Percentiles rank a stretch among this genome's conserved stretches.
phyloP scores from a whole-genome alignment of 2,797 vertebrate genomes.

The Tangara arthus region DNA sequence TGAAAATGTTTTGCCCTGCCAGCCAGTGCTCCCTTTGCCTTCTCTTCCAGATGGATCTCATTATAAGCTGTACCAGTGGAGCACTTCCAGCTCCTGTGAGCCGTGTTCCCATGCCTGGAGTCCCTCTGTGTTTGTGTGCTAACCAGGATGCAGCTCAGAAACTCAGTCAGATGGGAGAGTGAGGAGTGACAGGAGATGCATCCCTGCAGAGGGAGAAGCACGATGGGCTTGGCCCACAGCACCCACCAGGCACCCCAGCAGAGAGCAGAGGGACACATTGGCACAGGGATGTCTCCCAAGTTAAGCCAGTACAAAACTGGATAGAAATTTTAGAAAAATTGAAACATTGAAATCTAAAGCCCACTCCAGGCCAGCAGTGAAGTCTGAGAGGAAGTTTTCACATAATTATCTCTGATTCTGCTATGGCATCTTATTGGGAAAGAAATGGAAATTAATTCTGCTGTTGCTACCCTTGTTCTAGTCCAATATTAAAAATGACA shows the following conservation, averaged over 20 bases:
- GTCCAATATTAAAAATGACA: neutral
- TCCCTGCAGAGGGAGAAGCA: neutral
- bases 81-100: neutral
- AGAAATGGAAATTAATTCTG: neutral
- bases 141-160: neutral
- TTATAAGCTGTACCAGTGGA: neutral
- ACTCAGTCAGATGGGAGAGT: neutral
- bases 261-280: neutral
- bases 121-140: neutral
- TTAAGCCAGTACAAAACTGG: neutral
- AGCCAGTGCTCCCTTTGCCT: neutral
- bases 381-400: neutral
- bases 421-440: neutral
- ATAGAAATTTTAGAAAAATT: neutral
- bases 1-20: neutral
- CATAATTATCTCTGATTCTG: neutral
- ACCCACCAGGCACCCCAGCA: neutral
- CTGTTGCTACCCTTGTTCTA: neutral
- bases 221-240: accelerated
- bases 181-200: neutral
- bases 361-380: neutral
- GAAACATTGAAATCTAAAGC: neutral
- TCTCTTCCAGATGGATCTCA: neutral
- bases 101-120: neutral
- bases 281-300: neutral